A percentile compares a stretch with the other conserved stretches of the same genome.
Evolutionary conservation across 2,888 invertebrate genomes (phyloP).

Genomic region (Apamea crenata): DNA sequence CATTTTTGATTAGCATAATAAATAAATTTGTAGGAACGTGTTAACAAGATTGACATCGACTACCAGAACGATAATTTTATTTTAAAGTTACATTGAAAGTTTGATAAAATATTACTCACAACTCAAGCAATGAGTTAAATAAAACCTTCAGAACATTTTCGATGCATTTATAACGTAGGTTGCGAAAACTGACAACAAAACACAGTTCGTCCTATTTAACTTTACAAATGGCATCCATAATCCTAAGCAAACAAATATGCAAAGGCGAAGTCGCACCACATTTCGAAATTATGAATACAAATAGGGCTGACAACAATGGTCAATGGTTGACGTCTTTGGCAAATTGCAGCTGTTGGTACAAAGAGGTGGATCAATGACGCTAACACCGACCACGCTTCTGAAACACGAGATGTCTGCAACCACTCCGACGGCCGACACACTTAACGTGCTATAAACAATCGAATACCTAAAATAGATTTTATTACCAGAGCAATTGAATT

Average conservation of each 20-base stretch:
- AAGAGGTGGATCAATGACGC: constrained; percentile 80
- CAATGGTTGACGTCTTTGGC: constrained; percentile 58
- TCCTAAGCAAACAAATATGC: constrained; percentile 56
- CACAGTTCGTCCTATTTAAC: constrained; percentile 42
- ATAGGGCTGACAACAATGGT: constrained; percentile 63
- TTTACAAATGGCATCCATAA: constrained; percentile 43
- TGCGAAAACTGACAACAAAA: constrained; percentile 35
- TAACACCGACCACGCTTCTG: constrained; percentile 81
- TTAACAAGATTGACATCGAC: constrained; percentile 29
- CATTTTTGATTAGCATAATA: constrained; percentile 65
- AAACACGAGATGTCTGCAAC: constrained; percentile 84
- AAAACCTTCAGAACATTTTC: neutral
- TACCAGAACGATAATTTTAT: constrained; percentile 15
- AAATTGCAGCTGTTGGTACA: constrained; percentile 75
- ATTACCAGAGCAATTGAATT: constrained; percentile 85
- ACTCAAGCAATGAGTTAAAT: constrained; percentile 9
- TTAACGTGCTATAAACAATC: constrained; percentile 84
- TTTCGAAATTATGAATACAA: constrained; percentile 62
- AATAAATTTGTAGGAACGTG: constrained; percentile 39
- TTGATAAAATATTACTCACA: neutral
- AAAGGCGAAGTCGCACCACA: constrained; percentile 53
- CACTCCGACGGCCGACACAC: constrained; percentile 82
- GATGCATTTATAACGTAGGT: constrained; percentile 17
- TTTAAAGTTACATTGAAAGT: constrained; percentile 4
- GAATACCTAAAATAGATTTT: constrained; percentile 85